Conservation (phyloP, 2,113 vertebrate genomes). For the Coptodon rendalli region DNA sequence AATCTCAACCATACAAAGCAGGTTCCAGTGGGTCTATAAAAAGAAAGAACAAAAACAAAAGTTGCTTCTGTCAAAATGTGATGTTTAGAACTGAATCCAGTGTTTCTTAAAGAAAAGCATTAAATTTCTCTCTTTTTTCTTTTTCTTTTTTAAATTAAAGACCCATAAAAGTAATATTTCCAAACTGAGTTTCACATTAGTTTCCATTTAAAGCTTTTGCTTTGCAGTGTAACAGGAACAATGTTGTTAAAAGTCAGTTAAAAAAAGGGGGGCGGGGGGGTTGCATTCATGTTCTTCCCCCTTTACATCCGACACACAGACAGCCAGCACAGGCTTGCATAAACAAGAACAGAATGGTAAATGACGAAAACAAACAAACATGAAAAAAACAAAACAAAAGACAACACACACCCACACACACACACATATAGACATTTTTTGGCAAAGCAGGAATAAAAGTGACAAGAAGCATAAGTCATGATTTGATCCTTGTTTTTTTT, state of each 20-base stretch:
- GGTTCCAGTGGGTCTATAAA: slow-evolving; percentile 72
- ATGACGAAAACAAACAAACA: slow-evolving; percentile 43
- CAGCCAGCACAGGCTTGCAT: slow-evolving; percentile 73
- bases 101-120: slow-evolving; percentile 75
- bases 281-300: slow-evolving; percentile 58
- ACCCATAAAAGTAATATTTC: slow-evolving; percentile 67
- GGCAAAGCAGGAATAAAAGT: slow-evolving; percentile 79
- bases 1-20: slow-evolving; percentile 64
- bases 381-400: neutral
- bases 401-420: neutral
- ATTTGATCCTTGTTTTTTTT: slow-evolving; percentile 65
- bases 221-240: slow-evolving; percentile 77
- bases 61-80: slow-evolving; percentile 53
- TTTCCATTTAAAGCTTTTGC: slow-evolving; percentile 76
- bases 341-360: slow-evolving; percentile 62
- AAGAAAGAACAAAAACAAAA: slow-evolving; percentile 47
- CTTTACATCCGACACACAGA: slow-evolving; percentile 65
- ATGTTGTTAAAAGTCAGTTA: slow-evolving; percentile 65
- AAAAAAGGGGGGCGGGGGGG: slow-evolving; percentile 4
- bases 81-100: slow-evolving; percentile 73
- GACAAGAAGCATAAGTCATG: slow-evolving; percentile 71
- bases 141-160: slow-evolving; percentile 58
- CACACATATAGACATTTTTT: slow-evolving; percentile 53
- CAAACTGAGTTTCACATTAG: slow-evolving; percentile 72
- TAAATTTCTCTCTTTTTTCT: neutral